Evolutionary conservation across 2,113 vertebrate species (phyloP).

Genomic region (Neotoma lepida): DNA sequence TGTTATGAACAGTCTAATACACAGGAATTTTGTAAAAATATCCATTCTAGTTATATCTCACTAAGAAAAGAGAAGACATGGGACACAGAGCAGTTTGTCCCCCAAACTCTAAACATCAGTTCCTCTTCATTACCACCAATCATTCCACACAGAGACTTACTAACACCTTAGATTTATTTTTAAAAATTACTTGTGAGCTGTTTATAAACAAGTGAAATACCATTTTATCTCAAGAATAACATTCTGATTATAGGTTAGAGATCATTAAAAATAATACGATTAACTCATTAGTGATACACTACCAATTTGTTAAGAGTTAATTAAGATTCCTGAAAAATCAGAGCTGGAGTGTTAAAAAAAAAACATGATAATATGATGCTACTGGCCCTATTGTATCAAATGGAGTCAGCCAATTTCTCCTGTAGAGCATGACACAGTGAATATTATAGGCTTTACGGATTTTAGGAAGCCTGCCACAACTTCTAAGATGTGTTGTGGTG

Average conservation of each 20-base stretch:
- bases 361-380: background rate
- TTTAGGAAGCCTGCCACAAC: background rate
- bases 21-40: background rate
- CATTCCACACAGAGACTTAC: slow-evolving; percentile 17
- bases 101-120: background rate
- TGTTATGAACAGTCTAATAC: background rate
- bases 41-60: background rate
- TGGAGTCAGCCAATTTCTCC: background rate
- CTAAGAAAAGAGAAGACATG: background rate
- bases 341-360: slow-evolving; percentile 12
- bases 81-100: too few species aligned
- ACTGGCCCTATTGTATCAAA: background rate
- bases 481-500: background rate
- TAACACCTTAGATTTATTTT: background rate
- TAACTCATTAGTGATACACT: background rate
- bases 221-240: background rate
- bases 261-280: background rate
- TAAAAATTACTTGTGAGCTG: background rate
- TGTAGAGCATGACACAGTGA: background rate
- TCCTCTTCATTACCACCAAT: background rate
- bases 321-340: slow-evolving; percentile 2
- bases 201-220: background rate
- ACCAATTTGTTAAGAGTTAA: slow-evolving; percentile 22
- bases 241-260: background rate
- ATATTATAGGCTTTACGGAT: background rate